Conservation (phyloP, 2,888 invertebrate genomes). For the Matsumyia berberina region DNA sequence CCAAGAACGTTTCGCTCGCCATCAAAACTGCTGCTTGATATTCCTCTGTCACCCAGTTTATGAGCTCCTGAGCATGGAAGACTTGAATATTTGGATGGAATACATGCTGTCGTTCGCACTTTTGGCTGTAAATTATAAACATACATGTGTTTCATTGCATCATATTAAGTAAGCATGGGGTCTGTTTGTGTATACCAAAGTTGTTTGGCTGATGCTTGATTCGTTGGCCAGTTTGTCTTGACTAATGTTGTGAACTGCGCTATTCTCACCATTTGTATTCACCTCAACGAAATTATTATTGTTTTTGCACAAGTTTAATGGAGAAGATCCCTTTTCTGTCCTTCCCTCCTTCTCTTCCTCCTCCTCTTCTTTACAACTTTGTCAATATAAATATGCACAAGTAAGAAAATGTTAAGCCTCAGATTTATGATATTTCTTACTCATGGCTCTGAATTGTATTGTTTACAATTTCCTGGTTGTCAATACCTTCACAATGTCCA, state of each 20-base stretch:
- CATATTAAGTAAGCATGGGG: background rate
- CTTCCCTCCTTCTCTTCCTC: background rate
- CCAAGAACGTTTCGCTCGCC: constrained; percentile 83
- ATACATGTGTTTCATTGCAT: constrained; percentile 62
- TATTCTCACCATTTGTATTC: constrained; percentile 28
- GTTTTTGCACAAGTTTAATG: constrained; percentile 23
- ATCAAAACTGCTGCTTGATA: constrained; percentile 81
- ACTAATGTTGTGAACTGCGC: constrained; percentile 14
- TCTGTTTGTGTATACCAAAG: constrained; percentile 74
- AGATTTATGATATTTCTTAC: constrained; percentile 4
- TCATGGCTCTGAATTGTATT: constrained; percentile 45
- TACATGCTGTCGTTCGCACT: constrained; percentile 81
- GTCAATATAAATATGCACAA: background rate
- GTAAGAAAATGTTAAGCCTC: background rate
- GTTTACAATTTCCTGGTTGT: constrained; percentile 38
- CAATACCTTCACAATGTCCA: constrained; percentile 59
- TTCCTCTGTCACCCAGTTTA: constrained; percentile 73
- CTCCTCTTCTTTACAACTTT: constrained; percentile 41
- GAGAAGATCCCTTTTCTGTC: constrained; percentile 32
- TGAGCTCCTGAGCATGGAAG: constrained; percentile 83
- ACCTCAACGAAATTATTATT: constrained; percentile 24
- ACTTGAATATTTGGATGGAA: constrained; percentile 84
- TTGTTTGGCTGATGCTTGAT: constrained; percentile 77
- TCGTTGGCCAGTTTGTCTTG: constrained; percentile 69
- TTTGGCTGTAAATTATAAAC: constrained; percentile 81